Base-by-base conservation (phyloP, 2,113 vertebrate genomes). In the Catharus minimus region DNA sequence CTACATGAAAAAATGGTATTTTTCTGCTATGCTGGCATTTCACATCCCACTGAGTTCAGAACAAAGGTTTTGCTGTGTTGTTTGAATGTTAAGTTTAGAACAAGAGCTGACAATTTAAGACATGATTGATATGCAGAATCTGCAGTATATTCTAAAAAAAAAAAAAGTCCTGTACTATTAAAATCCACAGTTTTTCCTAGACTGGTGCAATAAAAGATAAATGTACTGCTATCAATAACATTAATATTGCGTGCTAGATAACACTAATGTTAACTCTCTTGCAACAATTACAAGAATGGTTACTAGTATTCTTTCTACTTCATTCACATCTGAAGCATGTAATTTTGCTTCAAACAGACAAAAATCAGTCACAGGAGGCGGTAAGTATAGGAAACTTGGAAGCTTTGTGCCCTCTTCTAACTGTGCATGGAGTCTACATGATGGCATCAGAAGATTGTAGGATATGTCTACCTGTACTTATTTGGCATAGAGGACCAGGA, bases 11-110 rank as follows among this genome's bases (percentile, higher is more conserved):
- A 69, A 89, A 73, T n/a, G 39, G 38, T 89, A 55, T 89, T 93
- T 94, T 87, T 73, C 86, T 89, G 75, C 41, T 84, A 43, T 61
- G 56, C 71, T 95, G 94, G 76, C 89, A 94, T 94, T 96, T 95
- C 91, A 95, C 87, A 89, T 94, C 89, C 94, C 84, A 94, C 91
- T 62, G 82, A 80, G 93, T 91, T 96, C 93, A 94, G 46, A 92
- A 95, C 50, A 92, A 87, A 94, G 78, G 84, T 57, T 94, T 81
- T 83, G 56, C 88, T 80, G 21, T 10, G 5, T 77, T 92, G 52
- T 68, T 86, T 81, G 80, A 93, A 88, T 78, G 52, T 82, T 88
- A 95, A 92, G 47, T 74, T 93, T 92, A 83, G 80, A 90, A 58
- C 73, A 82, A 86, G 41, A 83, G 43, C 67, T 86, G 86, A 88